Evolutionary conservation across 2,888 invertebrate species (phyloP), one percentile per base, ranked within the genome.

Genomic region (Cheilosia grossa): DNA sequence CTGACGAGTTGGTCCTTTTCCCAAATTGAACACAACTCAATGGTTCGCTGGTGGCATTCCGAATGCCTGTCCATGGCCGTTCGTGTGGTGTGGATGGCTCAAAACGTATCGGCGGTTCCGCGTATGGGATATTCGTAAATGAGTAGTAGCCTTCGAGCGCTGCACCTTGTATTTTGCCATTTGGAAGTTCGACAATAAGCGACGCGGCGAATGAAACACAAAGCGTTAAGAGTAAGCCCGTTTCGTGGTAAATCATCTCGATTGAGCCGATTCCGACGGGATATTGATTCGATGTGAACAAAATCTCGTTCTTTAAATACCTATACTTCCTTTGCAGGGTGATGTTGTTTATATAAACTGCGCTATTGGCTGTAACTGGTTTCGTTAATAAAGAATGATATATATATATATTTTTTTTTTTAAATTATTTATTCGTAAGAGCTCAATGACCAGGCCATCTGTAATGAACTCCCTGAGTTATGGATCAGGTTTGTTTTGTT

Each of bases 91-190:
- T 82, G 9, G 89, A 88, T 78, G 89, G 88, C 91, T 93, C 92
- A 90, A 94, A 95, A 88, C 95, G 91, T 24, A 94, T 89, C 1
- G 95, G 95, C n/a, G 95, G 93, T 66, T 93, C 90, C 0, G 95
- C 95, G 88, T 94, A 95, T 0, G 95, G 95, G 37, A 95, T 92
- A 0, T 95, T 94, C 87, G 93, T 92, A 87, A 94, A 95, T 37
- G 94, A 93, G n/a, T 93, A 93, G 86, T 92, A 94, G 0, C 89
- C 89, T 1, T 83, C 54, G 1, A 37, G 4, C 0, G 44, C 24
- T 44, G 63, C 49, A 1, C 88, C 88, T 44, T 70, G 77, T 2
- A 89, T n/a, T 63, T 80, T 59, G 6, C 89, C 89, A 81, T 86
- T 75, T 4, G 69, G 47, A 1, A 87, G 42, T 75, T 88, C 42